Conservation (phyloP, 1,140 invertebrate species). For the Magallana ariakensis region DNA sequence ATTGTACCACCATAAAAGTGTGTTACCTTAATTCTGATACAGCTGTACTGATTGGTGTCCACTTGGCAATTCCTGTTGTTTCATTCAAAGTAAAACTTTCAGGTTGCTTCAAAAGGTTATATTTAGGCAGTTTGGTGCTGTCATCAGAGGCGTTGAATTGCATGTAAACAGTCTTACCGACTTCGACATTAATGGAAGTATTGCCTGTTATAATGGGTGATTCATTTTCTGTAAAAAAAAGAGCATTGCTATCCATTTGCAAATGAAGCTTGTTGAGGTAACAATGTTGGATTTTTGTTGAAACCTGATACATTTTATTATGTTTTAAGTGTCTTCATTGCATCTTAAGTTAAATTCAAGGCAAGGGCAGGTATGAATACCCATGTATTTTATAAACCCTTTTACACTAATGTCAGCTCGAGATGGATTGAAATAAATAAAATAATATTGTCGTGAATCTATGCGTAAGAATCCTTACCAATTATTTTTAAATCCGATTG, state of each 20-base stretch:
- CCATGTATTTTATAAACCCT: too few relatives aligned
- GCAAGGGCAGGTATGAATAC: too few relatives aligned
- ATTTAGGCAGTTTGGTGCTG: background rate
- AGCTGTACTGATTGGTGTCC: background rate
- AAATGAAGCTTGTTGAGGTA: too few relatives aligned
- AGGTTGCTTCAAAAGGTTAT: background rate
- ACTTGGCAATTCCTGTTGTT: background rate
- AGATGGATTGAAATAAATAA: too few relatives aligned
- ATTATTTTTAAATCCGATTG: background rate
- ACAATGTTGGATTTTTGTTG: too few relatives aligned
- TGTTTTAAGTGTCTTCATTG: too few relatives aligned
- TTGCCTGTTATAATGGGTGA: background rate
- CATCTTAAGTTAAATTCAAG: too few relatives aligned
- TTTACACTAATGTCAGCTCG: too few relatives aligned
- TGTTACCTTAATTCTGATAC: background rate
- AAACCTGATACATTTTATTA: too few relatives aligned
- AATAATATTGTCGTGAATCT: too few relatives aligned
- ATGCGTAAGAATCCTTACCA: background rate
- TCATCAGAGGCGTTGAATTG: constrained; percentile 7
- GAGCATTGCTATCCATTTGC: background rate
- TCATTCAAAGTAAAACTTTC: background rate
- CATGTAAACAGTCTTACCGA: background rate
- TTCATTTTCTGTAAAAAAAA: background rate
- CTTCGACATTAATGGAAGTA: background rate
- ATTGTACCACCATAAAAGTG: background rate